phyloP scores from a whole-genome alignment of 2,113 vertebrate genomes.

The Pagrus major region DNA sequence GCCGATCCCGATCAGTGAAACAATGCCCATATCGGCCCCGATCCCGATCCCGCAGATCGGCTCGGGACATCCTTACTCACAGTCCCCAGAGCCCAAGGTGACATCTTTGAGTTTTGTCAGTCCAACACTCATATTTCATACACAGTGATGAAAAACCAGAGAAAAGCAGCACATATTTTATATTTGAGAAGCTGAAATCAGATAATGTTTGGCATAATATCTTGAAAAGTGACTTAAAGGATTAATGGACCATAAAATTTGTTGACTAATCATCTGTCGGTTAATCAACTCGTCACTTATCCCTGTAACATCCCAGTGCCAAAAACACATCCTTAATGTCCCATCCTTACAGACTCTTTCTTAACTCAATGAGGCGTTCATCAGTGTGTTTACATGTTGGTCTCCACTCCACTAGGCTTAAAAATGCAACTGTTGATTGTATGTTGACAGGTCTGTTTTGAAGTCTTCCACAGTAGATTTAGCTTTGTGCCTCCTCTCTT shows the following conservation, averaged over 20 bases:
- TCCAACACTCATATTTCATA: background rate
- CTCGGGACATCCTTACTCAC: too few species aligned
- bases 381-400: conserved; percentile 1
- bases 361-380: background rate
- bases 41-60: too few species aligned
- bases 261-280: background rate
- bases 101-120: background rate
- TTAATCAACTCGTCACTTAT: background rate
- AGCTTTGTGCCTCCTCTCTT: background rate
- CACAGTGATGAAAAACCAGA: background rate
- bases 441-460: background rate
- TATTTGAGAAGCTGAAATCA: background rate
- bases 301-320: too few species aligned
- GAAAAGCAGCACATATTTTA: background rate
- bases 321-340: background rate
- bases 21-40: too few species aligned
- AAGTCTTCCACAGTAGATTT: background rate
- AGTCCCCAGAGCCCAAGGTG: background rate
- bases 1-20: too few species aligned
- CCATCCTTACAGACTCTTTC: background rate
- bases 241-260: background rate
- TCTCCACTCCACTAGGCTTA: too few species aligned
- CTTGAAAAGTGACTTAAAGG: background rate
- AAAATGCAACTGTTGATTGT: background rate
- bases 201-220: background rate